These are phyloP conservation scores for Maniola jurtina DNA, from an alignment of 1,140 invertebrate species.

Conservation along the genomic window DNA sequence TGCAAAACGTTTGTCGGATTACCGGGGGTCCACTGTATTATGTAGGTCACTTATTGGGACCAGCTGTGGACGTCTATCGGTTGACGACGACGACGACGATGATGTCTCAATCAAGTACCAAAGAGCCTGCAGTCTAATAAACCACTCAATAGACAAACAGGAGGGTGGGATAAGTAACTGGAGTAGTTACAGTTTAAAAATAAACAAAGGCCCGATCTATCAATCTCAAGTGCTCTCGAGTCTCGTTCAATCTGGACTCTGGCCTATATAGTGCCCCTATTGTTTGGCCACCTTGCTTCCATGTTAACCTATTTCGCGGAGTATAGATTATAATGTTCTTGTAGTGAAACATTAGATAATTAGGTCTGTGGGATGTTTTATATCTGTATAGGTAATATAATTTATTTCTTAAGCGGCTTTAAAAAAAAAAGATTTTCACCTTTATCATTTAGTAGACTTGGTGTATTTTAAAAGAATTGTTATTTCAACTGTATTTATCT, in stretches of 20 bases:
- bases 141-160: conserved; percentile 5
- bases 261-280: conserved; percentile 40
- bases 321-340: not conserved
- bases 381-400: too few species aligned
- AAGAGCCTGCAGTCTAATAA: not conserved
- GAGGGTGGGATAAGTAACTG: conserved; percentile 3
- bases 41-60: too few species aligned
- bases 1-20: too few species aligned
- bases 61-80: too few species aligned
- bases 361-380: too few species aligned
- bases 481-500: too few species aligned
- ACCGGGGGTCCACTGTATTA: too few species aligned
- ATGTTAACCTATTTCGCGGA: conserved; percentile 11
- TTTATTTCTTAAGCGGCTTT: too few species aligned
- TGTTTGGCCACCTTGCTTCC: conserved; percentile 27
- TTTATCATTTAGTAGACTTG: too few species aligned
- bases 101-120: not conserved
- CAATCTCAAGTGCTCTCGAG: conserved; percentile 27
- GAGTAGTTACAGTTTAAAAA: conserved; percentile 26
- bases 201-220: conserved; percentile 35
- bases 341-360: not conserved
- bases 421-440: too few species aligned
- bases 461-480: too few species aligned
- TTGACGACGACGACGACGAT: too few species aligned
- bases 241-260: conserved; percentile 36